Evolutionary conservation across 2,113 vertebrate genomes (phyloP).

Genomic region (Atrichornis clamosus): DNA sequence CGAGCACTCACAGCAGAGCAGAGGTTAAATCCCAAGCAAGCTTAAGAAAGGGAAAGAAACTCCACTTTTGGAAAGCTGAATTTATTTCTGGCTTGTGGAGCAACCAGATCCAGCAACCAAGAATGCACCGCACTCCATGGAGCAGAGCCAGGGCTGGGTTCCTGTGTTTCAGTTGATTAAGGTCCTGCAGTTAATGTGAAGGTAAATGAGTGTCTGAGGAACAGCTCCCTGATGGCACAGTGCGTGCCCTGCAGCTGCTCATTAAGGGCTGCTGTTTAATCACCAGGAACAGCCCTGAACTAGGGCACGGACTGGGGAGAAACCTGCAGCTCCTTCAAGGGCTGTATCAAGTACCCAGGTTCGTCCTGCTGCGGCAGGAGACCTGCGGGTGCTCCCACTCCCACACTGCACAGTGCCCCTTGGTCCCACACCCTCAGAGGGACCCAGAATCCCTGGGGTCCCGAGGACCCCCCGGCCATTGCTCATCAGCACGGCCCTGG

Average conservation of each 20-base stretch:
- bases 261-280: neutral
- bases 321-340: neutral
- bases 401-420: fast-evolving
- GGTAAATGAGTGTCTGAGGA: neutral
- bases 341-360: fast-evolving
- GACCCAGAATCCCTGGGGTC: no score
- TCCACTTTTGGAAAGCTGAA: fast-evolving
- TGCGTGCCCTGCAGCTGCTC: neutral
- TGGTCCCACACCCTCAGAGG: neutral
- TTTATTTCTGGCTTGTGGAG: neutral
- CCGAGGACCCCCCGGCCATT: fast-evolving
- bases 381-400: neutral
- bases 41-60: neutral
- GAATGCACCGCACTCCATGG: fast-evolving
- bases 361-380: neutral
- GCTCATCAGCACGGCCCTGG: neutral
- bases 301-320: neutral
- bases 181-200: neutral
- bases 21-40: neutral
- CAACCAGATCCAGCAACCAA: neutral
- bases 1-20: neutral
- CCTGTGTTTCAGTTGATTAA: neutral
- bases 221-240: neutral
- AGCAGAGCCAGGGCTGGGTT: neutral
- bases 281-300: neutral